Evolutionary conservation across 2,797 vertebrate species (phyloP).

Genomic region (Bucorvus abyssinicus): DNA sequence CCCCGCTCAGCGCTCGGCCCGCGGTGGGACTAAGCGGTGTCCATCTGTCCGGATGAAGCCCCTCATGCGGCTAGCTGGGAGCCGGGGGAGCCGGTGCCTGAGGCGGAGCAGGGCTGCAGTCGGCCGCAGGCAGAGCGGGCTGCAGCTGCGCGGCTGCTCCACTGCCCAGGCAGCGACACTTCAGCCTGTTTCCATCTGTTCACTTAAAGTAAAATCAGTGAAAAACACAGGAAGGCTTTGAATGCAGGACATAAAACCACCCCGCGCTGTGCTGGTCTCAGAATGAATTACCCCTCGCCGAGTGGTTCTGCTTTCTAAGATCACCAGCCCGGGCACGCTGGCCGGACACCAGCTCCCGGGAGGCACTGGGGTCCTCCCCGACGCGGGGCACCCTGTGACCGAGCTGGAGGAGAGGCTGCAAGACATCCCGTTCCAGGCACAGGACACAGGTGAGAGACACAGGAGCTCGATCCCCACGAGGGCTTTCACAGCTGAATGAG

Average conservation of each 20-base stretch:
- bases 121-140: neutral
- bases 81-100: fast-evolving
- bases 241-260: neutral
- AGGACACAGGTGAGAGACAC: neutral
- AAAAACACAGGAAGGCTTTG: neutral
- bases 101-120: fast-evolving
- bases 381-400: neutral
- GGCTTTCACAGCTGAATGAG: neutral
- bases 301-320: neutral
- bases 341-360: neutral
- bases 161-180: no score
- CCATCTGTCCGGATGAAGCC: neutral
- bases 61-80: fast-evolving
- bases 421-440: neutral
- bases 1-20: neutral
- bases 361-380: neutral
- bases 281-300: neutral
- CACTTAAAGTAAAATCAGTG: neutral
- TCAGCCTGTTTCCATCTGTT: neutral
- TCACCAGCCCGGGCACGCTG: fast-evolving
- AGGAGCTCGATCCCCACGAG: neutral
- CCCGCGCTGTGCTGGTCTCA: neutral
- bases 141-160: neutral
- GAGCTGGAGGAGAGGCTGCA: neutral
- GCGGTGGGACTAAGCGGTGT: no score